These are phyloP conservation scores for Dryococelus australis DNA, from an alignment of 2,888 invertebrate genomes.

Conservation along the genomic window DNA sequence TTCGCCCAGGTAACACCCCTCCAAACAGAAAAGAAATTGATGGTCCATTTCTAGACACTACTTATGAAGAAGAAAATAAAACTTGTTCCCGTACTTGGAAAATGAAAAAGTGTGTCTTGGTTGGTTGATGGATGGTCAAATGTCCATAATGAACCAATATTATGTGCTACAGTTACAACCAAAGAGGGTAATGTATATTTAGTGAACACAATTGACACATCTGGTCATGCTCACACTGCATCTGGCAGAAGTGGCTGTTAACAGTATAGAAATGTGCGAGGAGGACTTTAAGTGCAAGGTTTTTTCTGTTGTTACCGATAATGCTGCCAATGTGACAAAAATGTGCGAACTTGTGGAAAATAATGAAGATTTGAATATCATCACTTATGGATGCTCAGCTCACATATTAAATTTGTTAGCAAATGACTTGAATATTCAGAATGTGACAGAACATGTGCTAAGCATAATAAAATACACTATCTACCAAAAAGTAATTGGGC, in stretches of 20 bases:
- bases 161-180: not conserved
- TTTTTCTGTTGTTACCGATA: not conserved
- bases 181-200: not conserved
- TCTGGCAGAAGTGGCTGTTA: not conserved
- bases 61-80: constrained; percentile 5
- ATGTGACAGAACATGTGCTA: not conserved
- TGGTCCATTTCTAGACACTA: not conserved
- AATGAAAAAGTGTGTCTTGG: not conserved
- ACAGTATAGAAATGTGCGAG: not conserved
- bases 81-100: too few relatives aligned
- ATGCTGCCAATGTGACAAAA: not conserved
- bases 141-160: not conserved
- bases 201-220: not conserved
- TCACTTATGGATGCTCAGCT: not conserved
- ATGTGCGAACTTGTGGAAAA: not conserved
- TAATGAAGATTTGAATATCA: not conserved
- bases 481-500: too few relatives aligned
- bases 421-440: not conserved
- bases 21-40: not conserved
- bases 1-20: constrained; percentile 11
- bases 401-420: not conserved
- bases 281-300: not conserved
- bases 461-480: too few relatives aligned
- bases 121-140: not conserved
- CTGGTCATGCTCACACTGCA: too few relatives aligned